phyloP scores from a whole-genome alignment of 2,888 invertebrate genomes.

The Torymus texanus region DNA sequence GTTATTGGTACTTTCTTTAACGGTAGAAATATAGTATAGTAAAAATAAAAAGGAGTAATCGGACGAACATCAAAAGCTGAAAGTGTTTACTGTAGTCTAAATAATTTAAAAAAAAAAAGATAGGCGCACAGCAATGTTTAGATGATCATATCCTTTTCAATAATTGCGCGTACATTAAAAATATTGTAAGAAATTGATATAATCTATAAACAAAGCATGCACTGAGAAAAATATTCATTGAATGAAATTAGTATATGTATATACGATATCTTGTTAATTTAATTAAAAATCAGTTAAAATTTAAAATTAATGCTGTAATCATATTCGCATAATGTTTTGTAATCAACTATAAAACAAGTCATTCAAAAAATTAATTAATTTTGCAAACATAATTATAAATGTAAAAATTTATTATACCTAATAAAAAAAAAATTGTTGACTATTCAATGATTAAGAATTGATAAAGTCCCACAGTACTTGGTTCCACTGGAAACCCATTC shows the following conservation, averaged over 20 bases:
- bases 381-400: background rate
- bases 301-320: no score
- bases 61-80: no score
- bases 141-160: background rate
- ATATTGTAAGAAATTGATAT: slow-evolving; percentile 18
- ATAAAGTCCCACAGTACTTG: slow-evolving; percentile 18
- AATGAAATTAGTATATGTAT: slow-evolving; percentile 11
- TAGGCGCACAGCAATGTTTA: no score
- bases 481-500: background rate
- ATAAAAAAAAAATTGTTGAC: no score
- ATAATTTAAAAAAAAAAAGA: no score
- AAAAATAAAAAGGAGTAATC: no score
- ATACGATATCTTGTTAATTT: slow-evolving; percentile 13
- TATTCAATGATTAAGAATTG: no score
- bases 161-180: slow-evolving; percentile 16
- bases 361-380: slow-evolving; percentile 1
- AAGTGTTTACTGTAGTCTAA: no score
- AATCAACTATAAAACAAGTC: slow-evolving; percentile 17
- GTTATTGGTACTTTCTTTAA: no score
- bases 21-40: no score
- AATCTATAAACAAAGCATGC: slow-evolving; percentile 21
- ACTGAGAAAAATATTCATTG: slow-evolving; percentile 33
- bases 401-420: no score
- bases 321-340: background rate
- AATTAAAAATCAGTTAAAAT: background rate